Conservation (phyloP, 2,797 vertebrate genomes). For the Cetoscarus ocellatus region DNA sequence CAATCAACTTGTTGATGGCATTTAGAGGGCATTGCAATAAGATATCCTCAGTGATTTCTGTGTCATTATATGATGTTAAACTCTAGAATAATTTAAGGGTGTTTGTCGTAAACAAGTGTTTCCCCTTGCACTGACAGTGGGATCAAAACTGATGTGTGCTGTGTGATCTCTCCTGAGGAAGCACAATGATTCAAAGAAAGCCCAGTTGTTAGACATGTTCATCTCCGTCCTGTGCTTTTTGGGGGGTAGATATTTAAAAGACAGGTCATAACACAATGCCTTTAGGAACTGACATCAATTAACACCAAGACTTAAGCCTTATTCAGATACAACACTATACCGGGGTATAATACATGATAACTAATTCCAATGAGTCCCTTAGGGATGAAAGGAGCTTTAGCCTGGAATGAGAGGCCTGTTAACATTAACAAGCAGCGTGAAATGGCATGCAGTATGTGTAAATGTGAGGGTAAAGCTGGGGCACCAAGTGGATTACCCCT, state of each 20-base stretch:
- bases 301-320: slow-evolving; percentile 39
- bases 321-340: slow-evolving; percentile 22
- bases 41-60: too few relatives aligned
- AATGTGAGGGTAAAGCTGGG: slow-evolving; percentile 46
- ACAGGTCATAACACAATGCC: not conserved
- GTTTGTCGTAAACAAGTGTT: not conserved
- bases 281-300: slow-evolving; percentile 51
- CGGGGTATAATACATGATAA: slow-evolving; percentile 33
- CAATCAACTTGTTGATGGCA: too few relatives aligned
- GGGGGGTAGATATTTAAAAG: not conserved
- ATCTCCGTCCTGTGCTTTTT: slow-evolving; percentile 11
- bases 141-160: not conserved
- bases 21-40: too few relatives aligned
- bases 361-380: slow-evolving; percentile 31
- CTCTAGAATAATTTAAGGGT: not conserved
- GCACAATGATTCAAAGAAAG: not conserved
- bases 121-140: not conserved
- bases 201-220: not conserved
- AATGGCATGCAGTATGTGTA: slow-evolving; percentile 33
- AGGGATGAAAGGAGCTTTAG: slow-evolving; percentile 40
- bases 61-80: too few relatives aligned
- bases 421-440: slow-evolving; percentile 36
- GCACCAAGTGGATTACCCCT: slow-evolving; percentile 57
- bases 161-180: not conserved
- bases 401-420: slow-evolving; percentile 29